Evolutionary conservation across 2,113 vertebrate species (phyloP).

Genomic region (Eclectus roratus): DNA sequence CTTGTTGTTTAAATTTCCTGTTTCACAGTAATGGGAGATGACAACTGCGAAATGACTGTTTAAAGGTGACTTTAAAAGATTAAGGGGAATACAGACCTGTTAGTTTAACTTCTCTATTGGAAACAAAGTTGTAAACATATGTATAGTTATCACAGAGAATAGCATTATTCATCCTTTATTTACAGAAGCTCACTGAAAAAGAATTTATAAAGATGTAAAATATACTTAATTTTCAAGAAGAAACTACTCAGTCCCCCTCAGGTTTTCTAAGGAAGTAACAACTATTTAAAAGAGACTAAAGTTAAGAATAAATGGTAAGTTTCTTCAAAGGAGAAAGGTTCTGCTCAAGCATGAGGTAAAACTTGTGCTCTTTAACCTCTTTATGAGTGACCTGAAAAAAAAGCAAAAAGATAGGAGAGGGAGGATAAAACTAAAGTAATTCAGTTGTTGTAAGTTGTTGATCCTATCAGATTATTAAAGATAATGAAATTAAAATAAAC

Average conservation of each 20-base stretch:
- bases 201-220: not conserved
- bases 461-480: not conserved
- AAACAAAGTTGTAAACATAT: not conserved
- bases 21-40: not conserved
- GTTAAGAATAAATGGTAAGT: not conserved
- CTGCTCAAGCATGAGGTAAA: not conserved
- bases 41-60: not conserved
- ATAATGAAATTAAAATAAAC: not conserved
- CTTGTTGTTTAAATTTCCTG: not conserved
- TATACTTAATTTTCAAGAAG: not conserved
- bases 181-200: not conserved
- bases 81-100: not conserved
- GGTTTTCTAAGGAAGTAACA: not conserved
- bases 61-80: not conserved
- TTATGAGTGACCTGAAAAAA: not conserved
- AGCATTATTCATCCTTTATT: not conserved
- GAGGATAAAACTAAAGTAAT: not conserved
- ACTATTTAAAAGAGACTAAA: not conserved
- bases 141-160: not conserved
- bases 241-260: not conserved
- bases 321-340: not conserved
- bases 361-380: not conserved
- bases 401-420: rapidly evolving
- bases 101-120: not conserved
- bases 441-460: not conserved